phyloP scores from a whole-genome alignment of 1,140 invertebrate species.

The Drosophila santomea region DNA sequence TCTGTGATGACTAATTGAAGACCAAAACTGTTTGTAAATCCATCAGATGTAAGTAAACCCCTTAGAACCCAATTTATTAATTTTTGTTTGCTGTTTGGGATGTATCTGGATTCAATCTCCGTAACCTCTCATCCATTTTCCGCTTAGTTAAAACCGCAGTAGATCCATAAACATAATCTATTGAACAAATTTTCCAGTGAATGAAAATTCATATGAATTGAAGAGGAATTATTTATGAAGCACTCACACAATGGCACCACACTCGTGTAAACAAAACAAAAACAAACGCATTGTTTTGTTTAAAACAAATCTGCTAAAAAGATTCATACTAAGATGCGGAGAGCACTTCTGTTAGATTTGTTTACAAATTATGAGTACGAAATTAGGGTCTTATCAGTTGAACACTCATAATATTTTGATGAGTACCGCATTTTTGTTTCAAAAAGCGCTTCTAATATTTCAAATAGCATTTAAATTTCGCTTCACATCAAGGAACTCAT shows the following conservation, averaged over 20 bases:
- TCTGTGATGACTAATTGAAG: too few relatives aligned
- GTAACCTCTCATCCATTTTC: background rate
- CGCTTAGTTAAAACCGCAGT: conserved; percentile 1
- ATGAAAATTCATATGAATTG: conserved; percentile 34
- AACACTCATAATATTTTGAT: conserved; percentile 1
- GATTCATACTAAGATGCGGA: conserved; percentile 12
- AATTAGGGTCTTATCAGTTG: conserved; percentile 16
- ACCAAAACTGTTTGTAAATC: too few relatives aligned
- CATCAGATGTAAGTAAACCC: too few relatives aligned
- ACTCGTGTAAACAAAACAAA: conserved; percentile 20
- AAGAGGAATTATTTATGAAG: conserved; percentile 33
- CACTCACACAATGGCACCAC: conserved; percentile 16
- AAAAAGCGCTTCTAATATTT: too few relatives aligned
- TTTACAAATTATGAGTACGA: background rate
- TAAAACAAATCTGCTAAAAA: conserved; percentile 29
- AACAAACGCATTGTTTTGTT: conserved; percentile 25
- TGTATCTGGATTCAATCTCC: too few relatives aligned
- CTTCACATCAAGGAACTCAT: too few relatives aligned
- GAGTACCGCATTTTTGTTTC: too few relatives aligned
- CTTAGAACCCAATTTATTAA: too few relatives aligned
- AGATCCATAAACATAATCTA: background rate
- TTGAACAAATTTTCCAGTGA: conserved; percentile 29
- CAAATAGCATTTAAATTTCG: too few relatives aligned
- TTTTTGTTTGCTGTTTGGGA: too few relatives aligned
- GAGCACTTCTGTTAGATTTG: background rate